Evolutionary conservation across 2,113 vertebrate genomes (phyloP).

Genomic region (Platanista minor): DNA sequence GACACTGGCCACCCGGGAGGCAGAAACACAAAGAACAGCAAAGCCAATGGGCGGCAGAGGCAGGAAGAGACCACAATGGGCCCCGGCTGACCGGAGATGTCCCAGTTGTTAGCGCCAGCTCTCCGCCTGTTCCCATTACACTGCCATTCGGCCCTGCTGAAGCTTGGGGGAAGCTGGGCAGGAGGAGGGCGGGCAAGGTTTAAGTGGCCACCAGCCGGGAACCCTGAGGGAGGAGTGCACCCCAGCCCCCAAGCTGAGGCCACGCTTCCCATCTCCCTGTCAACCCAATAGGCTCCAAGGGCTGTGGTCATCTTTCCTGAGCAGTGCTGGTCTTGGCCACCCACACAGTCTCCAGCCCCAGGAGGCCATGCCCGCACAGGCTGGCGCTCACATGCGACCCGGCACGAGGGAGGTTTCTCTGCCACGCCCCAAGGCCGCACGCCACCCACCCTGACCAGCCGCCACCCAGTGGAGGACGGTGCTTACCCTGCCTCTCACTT

Average conservation of each 20-base stretch:
- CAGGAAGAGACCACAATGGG: constrained; percentile 83
- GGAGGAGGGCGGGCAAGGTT: background rate
- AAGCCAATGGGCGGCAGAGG: constrained; percentile 56
- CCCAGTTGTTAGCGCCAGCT: constrained; percentile 74
- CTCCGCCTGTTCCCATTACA: constrained; percentile 75
- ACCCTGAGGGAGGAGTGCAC: too few species aligned
- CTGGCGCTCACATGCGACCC: background rate
- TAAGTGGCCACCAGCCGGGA: background rate
- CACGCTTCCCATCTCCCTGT: background rate
- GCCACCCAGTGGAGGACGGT: background rate
- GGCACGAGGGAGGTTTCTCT: background rate
- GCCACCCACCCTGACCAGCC: background rate
- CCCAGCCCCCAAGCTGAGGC: background rate
- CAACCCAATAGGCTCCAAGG: background rate
- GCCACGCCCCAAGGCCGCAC: background rate
- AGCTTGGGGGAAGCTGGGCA: constrained; percentile 57
- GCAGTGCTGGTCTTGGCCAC: background rate
- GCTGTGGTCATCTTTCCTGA: background rate
- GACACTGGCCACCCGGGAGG: constrained; percentile 17
- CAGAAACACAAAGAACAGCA: constrained; percentile 73
- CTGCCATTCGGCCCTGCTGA: constrained; percentile 30
- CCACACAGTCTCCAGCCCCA: background rate
- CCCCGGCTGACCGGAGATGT: constrained; percentile 75
- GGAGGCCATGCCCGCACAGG: background rate
- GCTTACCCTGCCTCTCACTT: background rate